Evolutionary conservation across 2,888 invertebrate species (phyloP), one percentile per base, ranked within the genome.

Genomic region (Zele albiditarsus): DNA sequence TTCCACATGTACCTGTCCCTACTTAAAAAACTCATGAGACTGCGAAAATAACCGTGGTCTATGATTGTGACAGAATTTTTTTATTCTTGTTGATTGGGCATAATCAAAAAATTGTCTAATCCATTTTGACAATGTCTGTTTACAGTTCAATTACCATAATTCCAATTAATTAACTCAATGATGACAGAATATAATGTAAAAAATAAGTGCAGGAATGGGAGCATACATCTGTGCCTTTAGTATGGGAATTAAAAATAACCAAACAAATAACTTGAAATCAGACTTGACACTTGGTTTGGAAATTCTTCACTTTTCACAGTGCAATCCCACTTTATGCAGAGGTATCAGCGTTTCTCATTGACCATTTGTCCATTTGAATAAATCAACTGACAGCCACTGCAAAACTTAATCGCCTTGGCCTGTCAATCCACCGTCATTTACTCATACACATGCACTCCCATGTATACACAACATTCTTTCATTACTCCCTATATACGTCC

Each of bases 371-470:
- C 14, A 25, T 33, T 42, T 60, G 16, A 46, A 65, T 33, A 33
- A 68, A 53, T 42, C 28, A 73, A 65, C 75, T 78, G 81, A 82
- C 79, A 77, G 80, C 79, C 82, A 77, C 81, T 81, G 80, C 20
- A 53, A 27, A 80, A 81, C 79, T 84, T 83, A 84, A 85, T 85
- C 85, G 80, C 84, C 82, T 84, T 82, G 84, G 83, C 83, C 84
- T 81, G 84, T 84, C 85, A 85, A 85, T 85, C 81, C 80, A 74
- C 71, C 75, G 72, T 33, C 76, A 58, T 77, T 58, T 76, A 68
- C 70, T 76, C 73, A 68, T 74, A 73, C 76, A 73, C 65, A 79
- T 69, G 71, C 73, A 71, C 28, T 53, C 65, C 69, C 20, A 76
- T 65, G 71, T 72, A 77, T 74, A 78, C 70, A 70, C 74, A 78